phyloP scores from a whole-genome alignment of 2,888 invertebrate genomes.

The Pherbina coryleti region DNA sequence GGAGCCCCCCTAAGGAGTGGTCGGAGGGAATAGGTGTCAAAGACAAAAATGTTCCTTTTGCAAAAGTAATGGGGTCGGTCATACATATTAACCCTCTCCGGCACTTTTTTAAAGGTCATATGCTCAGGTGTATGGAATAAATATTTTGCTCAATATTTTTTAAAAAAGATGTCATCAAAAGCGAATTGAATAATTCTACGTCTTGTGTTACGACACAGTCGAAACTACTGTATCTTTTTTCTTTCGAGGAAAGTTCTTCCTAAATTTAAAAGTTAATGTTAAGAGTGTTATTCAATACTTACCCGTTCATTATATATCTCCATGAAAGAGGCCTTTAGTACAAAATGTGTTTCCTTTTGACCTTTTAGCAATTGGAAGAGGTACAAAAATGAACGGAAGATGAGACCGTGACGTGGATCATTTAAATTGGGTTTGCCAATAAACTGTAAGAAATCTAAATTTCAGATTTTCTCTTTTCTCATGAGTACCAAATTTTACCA shows the following conservation, averaged over 20 bases:
- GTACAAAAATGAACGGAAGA: conserved; percentile 91
- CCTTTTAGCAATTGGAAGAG: conserved; percentile 86
- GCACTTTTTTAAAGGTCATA: too few relatives aligned
- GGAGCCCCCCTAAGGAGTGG: too few relatives aligned
- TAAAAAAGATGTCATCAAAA: too few relatives aligned
- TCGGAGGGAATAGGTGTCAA: too few relatives aligned
- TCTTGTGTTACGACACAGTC: too few relatives aligned
- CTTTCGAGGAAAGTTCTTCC: too few relatives aligned
- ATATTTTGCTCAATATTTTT: background rate
- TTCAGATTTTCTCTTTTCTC: background rate
- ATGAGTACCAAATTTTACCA: conserved; percentile 72
- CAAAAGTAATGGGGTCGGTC: too few relatives aligned
- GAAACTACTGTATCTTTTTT: too few relatives aligned
- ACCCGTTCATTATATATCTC: conserved; percentile 99
- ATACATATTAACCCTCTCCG: too few relatives aligned
- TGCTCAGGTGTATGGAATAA: too few relatives aligned
- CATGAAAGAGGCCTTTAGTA: conserved; percentile 91
- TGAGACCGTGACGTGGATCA: conserved; percentile 85
- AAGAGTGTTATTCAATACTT: conserved; percentile 50
- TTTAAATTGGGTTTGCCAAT: conserved; percentile 76
- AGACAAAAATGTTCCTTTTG: too few relatives aligned
- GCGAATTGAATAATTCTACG: too few relatives aligned
- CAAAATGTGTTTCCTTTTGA: conserved; percentile 82
- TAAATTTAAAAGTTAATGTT: background rate
- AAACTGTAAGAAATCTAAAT: conserved; percentile 71